These are phyloP conservation scores for Pachydiplax longipennis DNA, from an alignment of 2,888 invertebrate species.

Conservation along the genomic window DNA sequence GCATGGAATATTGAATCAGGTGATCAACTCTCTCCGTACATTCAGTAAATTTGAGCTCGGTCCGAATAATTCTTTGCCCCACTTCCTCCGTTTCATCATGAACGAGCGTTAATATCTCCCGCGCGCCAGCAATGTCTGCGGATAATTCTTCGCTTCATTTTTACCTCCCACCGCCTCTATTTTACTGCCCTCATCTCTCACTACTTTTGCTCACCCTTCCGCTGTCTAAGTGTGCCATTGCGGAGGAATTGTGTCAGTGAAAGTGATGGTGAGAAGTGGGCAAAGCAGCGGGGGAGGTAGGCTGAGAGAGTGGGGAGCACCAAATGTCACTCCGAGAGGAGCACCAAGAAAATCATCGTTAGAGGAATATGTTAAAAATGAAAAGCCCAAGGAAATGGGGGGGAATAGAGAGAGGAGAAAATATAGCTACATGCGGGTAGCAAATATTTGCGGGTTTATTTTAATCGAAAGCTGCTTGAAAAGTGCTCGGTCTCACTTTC, in stretches of 20 bases:
- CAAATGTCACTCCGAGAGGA: background rate
- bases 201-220: background rate
- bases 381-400: background rate
- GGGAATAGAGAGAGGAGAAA: background rate
- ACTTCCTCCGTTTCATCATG: too few species aligned
- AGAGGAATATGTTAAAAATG: background rate
- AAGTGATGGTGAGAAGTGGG: background rate
- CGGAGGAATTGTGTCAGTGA: background rate
- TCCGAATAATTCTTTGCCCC: too few species aligned
- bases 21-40: too few species aligned
- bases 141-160: background rate
- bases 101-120: too few species aligned
- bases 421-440: background rate
- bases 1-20: too few species aligned
- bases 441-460: background rate
- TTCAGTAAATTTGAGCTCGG: too few species aligned
- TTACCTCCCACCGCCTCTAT: background rate
- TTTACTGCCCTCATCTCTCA: background rate
- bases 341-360: background rate
- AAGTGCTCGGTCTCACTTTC: too few species aligned
- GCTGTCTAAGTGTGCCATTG: background rate
- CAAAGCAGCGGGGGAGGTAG: background rate
- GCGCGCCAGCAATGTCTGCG: too few species aligned
- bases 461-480: too few species aligned
- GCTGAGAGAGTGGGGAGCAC: background rate